These are phyloP conservation scores for Tipula confusa DNA, from an alignment of 2,888 invertebrate species.

Conservation along the genomic window DNA sequence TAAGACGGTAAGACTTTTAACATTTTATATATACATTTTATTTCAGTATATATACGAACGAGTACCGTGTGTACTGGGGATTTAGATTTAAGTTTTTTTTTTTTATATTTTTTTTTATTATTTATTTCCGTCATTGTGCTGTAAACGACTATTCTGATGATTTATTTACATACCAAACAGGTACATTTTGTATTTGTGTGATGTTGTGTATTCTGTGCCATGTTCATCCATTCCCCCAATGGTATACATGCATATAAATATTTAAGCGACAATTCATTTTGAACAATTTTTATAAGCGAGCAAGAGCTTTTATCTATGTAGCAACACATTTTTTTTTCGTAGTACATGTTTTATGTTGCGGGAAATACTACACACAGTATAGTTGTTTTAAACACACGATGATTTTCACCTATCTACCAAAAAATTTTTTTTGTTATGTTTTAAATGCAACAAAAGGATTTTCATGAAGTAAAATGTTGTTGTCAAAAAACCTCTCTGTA, in stretches of 20 bases:
- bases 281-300: not conserved
- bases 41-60: no score
- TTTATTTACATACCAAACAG: not conserved
- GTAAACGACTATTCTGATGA: not conserved
- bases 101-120: not conserved
- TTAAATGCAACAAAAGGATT: not conserved
- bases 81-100: not conserved
- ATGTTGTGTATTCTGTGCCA: not conserved
- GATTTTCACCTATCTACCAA: not conserved
- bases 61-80: no score
- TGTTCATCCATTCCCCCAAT: not conserved
- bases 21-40: not conserved
- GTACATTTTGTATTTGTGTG: not conserved
- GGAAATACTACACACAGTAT: not conserved
- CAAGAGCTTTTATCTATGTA: not conserved
- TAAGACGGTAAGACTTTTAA: constrained; percentile 53
- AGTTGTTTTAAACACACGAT: not conserved
- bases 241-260: not conserved
- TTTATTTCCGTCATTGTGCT: not conserved
- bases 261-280: not conserved
- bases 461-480: not conserved
- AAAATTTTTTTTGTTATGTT: not conserved
- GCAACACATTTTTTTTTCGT: not conserved
- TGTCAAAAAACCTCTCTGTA: not conserved
- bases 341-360: not conserved